Evolutionary conservation across 2,113 vertebrate species (phyloP).

Genomic region (Panurus biarmicus): DNA sequence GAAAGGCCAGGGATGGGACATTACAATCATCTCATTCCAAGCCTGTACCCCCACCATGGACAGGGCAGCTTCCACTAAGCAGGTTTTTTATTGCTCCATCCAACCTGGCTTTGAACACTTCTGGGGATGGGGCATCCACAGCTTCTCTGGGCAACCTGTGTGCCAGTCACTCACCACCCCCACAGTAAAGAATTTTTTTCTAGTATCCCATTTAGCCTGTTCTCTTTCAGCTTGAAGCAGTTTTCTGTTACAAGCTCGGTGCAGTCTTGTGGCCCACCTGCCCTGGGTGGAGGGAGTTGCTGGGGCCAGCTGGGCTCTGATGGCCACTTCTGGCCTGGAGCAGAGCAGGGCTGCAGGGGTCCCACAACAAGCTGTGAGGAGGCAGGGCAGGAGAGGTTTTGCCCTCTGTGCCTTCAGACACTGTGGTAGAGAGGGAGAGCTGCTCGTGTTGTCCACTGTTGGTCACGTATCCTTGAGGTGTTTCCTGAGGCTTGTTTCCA

Average conservation of each 20-base stretch:
- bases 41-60: too few species aligned
- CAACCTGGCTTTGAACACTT: neutral
- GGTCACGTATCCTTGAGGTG: accelerated
- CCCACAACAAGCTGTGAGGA: neutral
- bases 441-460: accelerated
- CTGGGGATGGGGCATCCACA: neutral
- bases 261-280: too few species aligned
- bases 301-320: neutral
- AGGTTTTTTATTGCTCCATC: neutral
- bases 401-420: neutral
- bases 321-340: too few species aligned
- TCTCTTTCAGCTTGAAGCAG: neutral
- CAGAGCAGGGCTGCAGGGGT: neutral
- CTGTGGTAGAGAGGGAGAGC: accelerated
- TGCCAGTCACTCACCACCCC: neutral
- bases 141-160: neutral
- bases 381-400: neutral
- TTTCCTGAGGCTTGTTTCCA: neutral
- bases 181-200: neutral
- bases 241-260: accelerated
- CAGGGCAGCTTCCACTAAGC: neutral
- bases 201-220: neutral
- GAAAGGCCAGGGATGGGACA: too few species aligned
- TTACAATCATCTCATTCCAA: neutral
- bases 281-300: accelerated